Conservation (phyloP, 2,888 invertebrate genomes). For the Hydrotaea diabolus region DNA sequence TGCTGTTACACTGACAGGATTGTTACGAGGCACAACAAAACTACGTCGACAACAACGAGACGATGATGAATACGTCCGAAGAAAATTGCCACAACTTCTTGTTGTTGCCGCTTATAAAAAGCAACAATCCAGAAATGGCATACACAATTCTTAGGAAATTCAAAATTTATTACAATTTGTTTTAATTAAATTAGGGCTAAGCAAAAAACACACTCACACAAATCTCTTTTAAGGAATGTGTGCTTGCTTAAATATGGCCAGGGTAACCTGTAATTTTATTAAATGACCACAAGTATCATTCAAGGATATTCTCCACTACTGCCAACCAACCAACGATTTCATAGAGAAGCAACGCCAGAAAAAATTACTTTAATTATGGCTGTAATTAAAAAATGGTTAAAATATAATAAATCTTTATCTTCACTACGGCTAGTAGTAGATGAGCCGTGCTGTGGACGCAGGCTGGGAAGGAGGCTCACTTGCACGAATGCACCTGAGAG, state of each 20-base stretch:
- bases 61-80: conserved; percentile 30
- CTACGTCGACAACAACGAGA: background rate
- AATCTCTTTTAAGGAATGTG: conserved; percentile 48
- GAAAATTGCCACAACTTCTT: conserved; percentile 19
- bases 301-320: background rate
- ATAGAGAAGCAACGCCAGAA: conserved; percentile 11
- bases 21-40: conserved; percentile 47
- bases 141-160: conserved; percentile 26
- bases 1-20: conserved; percentile 54
- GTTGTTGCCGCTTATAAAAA: background rate
- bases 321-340: background rate
- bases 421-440: background rate
- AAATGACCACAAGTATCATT: background rate
- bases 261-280: conserved; percentile 60
- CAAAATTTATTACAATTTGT: conserved; percentile 49
- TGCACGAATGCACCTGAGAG: background rate
- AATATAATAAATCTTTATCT: conserved; percentile 65
- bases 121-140: background rate
- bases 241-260: conserved; percentile 18
- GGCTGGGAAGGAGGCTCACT: background rate
- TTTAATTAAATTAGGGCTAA: conserved; percentile 60
- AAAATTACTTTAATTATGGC: conserved; percentile 53
- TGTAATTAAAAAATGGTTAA: conserved; percentile 67
- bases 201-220: conserved; percentile 29
- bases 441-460: background rate